Conservation (phyloP, 2,113 vertebrate genomes). For the Oriolus oriolus region DNA sequence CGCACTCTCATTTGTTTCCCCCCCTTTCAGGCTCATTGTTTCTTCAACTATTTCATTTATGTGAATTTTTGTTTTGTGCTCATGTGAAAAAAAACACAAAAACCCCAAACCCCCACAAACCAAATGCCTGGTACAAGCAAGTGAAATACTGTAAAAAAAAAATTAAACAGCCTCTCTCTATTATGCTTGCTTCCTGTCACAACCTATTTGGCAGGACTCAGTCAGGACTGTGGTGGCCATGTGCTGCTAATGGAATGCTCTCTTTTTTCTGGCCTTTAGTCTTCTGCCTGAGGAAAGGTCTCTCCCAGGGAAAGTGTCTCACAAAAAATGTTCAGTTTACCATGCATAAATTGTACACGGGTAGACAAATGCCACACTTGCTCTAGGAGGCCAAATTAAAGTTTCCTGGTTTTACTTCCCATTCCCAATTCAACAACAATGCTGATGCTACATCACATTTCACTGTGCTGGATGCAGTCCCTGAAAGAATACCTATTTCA, state of each 20-base stretch:
- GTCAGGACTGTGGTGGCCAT: neutral
- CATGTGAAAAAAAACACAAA: neutral
- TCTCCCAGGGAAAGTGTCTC: neutral
- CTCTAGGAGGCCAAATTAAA: neutral
- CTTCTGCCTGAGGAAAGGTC: neutral
- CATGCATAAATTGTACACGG: neutral
- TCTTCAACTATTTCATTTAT: neutral
- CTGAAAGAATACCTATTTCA: constrained; percentile 8
- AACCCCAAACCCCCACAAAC: neutral
- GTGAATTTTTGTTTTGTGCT: neutral
- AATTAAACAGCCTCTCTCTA: neutral
- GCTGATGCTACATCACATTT: neutral
- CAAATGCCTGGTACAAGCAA: neutral
- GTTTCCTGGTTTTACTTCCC: neutral
- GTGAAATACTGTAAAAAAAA: neutral
- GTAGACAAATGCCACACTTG: neutral
- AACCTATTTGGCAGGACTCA: neutral
- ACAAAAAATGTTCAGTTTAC: neutral
- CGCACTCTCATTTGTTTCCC: neutral
- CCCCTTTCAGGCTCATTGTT: neutral
- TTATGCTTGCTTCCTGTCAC: neutral
- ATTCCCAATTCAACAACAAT: neutral
- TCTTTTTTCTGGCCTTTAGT: neutral
- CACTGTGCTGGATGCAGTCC: neutral
- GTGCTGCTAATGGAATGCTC: neutral